Base-by-base conservation (phyloP, 2,797 vertebrate species). In the Fringilla coelebs region DNA sequence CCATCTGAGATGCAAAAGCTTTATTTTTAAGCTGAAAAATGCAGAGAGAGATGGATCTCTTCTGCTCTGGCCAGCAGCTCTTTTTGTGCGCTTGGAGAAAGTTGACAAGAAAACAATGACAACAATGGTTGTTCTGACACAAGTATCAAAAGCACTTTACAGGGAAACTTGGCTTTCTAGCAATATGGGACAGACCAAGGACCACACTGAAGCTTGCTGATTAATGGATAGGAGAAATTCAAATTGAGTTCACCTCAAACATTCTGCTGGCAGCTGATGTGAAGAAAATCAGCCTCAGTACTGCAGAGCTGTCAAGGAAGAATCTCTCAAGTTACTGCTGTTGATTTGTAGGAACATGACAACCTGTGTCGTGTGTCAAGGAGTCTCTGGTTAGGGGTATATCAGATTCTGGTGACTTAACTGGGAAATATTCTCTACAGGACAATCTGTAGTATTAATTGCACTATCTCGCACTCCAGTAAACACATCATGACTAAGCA, bases 281-380 rank as follows among this genome's bases (percentile, higher is more conserved):
- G 45, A 80, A 60, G 52, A 90, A 73, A 77, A 78, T 29, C 52
- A 86, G 45, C 26, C 70, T 84, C 43, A 25, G 26, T 52, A 61
- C 32, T 48, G 41, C 45, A 71, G 5, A 31, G 52, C 24, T 63
- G 58, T n/a, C 85, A 61, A 41, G 46, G 32, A 77, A 77, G 41
- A 52, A 7, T 34, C 55, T 79, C 60, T 46, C 36, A 57, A 67
- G 72, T 74, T 80, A 71, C 5, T 84, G 66, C 38, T n/a, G 18
- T 31, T 77, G 62, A 95, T 83, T 36, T 71, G 19, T 8, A 90
- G 38, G 34, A 89, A 67, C 24, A 41, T 13, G 55, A 88, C 0
- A 0, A 74, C 8, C 61, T 41, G 13, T 63, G 28, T 8, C 1
- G 0, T 11, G 5, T n/a, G 70, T 61, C 43, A 60, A 31, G 29